phyloP scores from a whole-genome alignment of 2,888 invertebrate species.

The Meloe dianella region DNA sequence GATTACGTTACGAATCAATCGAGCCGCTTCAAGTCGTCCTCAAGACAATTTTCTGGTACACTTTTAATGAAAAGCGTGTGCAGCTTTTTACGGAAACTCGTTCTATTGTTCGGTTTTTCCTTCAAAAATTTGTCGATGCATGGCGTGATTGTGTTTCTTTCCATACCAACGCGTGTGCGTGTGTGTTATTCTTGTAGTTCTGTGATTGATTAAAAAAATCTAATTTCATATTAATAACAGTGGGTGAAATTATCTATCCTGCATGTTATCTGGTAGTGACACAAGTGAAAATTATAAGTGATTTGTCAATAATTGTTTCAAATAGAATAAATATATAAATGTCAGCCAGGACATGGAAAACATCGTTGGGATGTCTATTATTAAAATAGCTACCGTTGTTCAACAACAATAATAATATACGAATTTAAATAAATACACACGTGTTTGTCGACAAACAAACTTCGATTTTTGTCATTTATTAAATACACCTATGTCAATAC shows the following conservation, averaged over 20 bases:
- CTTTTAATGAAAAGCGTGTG: neutral
- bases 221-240: constrained; percentile 16
- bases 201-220: neutral
- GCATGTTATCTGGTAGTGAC: constrained; percentile 51
- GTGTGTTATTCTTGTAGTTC: neutral
- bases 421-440: constrained; percentile 43
- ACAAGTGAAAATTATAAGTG: constrained; percentile 57
- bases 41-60: neutral
- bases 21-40: too few species aligned
- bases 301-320: constrained; percentile 60
- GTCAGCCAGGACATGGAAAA: constrained; percentile 24
- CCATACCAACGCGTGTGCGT: too few species aligned
- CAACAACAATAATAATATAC: constrained; percentile 12
- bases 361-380: constrained; percentile 30
- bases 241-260: constrained; percentile 42
- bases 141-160: neutral
- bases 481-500: constrained; percentile 54
- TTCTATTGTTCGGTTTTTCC: neutral
- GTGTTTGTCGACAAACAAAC: constrained; percentile 42
- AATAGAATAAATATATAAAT: constrained; percentile 54
- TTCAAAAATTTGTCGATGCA: neutral
- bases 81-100: neutral
- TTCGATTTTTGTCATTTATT: constrained; percentile 30
- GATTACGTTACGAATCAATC: neutral
- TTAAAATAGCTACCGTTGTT: constrained; percentile 38